Conservation (phyloP, 2,888 invertebrate genomes). For the Lumbricus terrestris region DNA sequence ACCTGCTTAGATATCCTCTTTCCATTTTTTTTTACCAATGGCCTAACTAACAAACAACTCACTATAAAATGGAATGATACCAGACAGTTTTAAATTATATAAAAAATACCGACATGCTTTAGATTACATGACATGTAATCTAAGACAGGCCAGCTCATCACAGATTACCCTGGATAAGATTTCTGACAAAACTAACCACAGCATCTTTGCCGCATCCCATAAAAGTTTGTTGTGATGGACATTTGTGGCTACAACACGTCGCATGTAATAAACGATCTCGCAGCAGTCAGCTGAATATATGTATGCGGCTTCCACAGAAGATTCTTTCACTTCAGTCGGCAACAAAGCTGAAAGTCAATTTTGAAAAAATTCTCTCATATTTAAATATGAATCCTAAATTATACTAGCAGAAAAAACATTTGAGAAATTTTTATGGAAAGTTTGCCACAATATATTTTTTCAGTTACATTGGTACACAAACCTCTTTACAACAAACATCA, state of each 20-base stretch:
- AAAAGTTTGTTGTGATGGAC: neutral
- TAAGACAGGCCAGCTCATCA: no score
- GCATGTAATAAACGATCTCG: slow-evolving; percentile 3
- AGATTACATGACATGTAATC: no score
- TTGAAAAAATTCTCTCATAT: neutral
- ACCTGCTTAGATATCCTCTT: no score
- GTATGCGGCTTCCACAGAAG: neutral
- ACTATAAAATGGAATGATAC: no score
- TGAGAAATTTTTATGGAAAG: neutral
- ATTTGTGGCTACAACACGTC: neutral
- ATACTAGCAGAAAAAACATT: neutral
- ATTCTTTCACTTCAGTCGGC: neutral
- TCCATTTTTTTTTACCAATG: no score
- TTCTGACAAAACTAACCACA: neutral
- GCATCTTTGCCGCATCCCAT: neutral
- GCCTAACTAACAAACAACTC: no score
- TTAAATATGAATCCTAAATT: no score
- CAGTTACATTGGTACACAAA: neutral
- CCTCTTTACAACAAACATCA: neutral
- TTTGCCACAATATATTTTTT: neutral
- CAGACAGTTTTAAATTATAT: no score
- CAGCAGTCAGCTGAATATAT: neutral
- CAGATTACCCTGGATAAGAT: neutral
- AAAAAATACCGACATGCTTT: no score
- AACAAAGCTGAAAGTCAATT: neutral